Evolutionary conservation across 1,140 invertebrate species (phyloP), one percentile per base, ranked within the genome.

Genomic region (Aphelinus atriplicis): DNA sequence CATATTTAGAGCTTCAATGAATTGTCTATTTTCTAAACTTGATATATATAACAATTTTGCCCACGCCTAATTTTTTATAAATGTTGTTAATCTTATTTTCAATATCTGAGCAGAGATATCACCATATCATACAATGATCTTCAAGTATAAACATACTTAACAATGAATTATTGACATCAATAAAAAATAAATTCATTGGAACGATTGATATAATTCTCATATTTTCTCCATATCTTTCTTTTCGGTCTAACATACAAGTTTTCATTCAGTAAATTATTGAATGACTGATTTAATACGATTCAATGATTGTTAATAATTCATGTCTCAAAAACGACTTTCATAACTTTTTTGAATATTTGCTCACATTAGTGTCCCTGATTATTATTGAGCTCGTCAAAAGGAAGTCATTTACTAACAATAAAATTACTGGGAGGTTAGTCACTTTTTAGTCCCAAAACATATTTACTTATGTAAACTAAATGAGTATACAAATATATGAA

Each of bases 71-170:
- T 26, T 26, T 26, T 26, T 26, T 26, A 26, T 26, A 0, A 26
- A 26, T 26, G 26, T 26, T 26, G 26, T 26, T 26, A 26, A 48
- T 61, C 4, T 61, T 10, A 63, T 26, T 71, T 63, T 53, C 6
- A 26, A 26, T 7, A n/a, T 73, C 5, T 68, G 73, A 75, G 67
- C 67, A 61, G 73, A 75, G 67, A 70, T 65, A 70, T 75, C 67
- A 76, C 77, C 58, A 75, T 78, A 68, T 65, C 55, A 69, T 77
- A 77, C 72, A 76, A 73, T 72, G 70, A 76, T 75, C 48, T 74
- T 73, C 70, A 66, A 64, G 51, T 74, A 78, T 47, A 78, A 78
- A 78, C 60, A 75, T 71, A 68, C 65, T 57, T 56, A 62, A 73
- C 69, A 68, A 45, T 45, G 47, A 78, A 76, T 70, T 71, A 71